These are phyloP conservation scores for Poecilus cupreus DNA, from an alignment of 2,888 invertebrate species.

Conservation along the genomic window DNA sequence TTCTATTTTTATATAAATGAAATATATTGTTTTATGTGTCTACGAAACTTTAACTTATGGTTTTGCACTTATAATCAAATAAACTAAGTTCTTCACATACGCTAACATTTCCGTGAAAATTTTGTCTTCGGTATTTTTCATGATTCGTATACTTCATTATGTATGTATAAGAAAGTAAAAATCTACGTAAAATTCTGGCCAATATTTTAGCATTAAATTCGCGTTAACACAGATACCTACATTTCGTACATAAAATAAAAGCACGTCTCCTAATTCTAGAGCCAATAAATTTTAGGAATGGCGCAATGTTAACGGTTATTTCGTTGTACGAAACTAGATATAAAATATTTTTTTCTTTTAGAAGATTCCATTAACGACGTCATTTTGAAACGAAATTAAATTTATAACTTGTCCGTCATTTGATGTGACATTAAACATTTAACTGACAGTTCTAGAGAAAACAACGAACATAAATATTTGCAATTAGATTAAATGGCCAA, in stretches of 20 bases:
- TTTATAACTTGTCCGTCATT: slow-evolving; percentile 4
- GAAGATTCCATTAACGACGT: not conserved
- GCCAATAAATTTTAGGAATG: not conserved
- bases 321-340: slow-evolving; percentile 1
- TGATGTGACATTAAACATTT: slow-evolving; percentile 16
- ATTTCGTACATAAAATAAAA: not conserved
- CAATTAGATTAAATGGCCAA: slow-evolving; percentile 5
- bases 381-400: slow-evolving; percentile 30
- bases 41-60: too few relatives aligned
- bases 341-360: slow-evolving; percentile 27
- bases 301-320: not conserved
- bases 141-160: too few relatives aligned
- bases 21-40: too few relatives aligned
- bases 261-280: not conserved
- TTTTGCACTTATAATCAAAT: too few relatives aligned
- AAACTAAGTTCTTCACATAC: too few relatives aligned
- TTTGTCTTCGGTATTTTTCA: too few relatives aligned
- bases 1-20: too few relatives aligned
- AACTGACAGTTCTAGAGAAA: not conserved
- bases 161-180: too few relatives aligned
- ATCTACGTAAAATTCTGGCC: not conserved
- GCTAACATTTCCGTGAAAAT: too few relatives aligned
- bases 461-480: not conserved
- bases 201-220: too few relatives aligned
- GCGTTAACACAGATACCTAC: too few relatives aligned